Evolutionary conservation across 2,888 invertebrate genomes (phyloP).

Genomic region (Polydesmus complanatus): DNA sequence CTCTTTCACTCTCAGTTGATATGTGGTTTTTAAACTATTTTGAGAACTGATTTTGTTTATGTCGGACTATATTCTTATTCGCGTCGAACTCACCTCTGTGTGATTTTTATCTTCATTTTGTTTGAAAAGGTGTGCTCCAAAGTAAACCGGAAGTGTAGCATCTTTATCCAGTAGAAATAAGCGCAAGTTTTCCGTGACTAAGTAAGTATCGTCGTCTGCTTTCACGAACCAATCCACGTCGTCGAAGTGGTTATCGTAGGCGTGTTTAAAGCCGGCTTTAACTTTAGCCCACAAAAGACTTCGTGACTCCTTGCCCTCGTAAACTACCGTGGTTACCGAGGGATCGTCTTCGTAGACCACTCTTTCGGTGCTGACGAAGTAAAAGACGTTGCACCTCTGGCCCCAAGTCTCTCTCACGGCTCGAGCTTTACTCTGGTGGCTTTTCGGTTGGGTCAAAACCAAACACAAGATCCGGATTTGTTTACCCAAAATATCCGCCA

Average conservation of each 20-base stretch:
- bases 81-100: too few species aligned
- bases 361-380: conserved; percentile 22
- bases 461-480: conserved; percentile 36
- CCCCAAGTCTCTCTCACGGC: conserved; percentile 37
- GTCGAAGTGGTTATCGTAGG: conserved; percentile 28
- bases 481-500: conserved; percentile 21
- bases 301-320: conserved; percentile 33
- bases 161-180: conserved; percentile 27
- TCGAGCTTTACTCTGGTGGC: conserved; percentile 31
- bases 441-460: conserved; percentile 37
- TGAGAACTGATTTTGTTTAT: too few species aligned
- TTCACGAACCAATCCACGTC: conserved; percentile 38
- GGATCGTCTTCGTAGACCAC: neutral
- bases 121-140: too few species aligned
- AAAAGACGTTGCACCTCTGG: conserved; percentile 25
- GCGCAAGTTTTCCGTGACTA: conserved; percentile 37
- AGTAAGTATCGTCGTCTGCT: conserved; percentile 40
- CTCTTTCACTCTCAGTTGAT: too few species aligned
- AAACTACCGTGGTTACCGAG: conserved; percentile 29
- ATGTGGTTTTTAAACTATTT: too few species aligned
- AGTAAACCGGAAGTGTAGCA: conserved; percentile 28
- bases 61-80: too few species aligned
- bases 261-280: conserved; percentile 32
- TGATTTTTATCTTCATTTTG: too few species aligned
- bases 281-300: conserved; percentile 39